Conservation (phyloP, 2,113 vertebrate species). For the Cnemophilus loriae region DNA sequence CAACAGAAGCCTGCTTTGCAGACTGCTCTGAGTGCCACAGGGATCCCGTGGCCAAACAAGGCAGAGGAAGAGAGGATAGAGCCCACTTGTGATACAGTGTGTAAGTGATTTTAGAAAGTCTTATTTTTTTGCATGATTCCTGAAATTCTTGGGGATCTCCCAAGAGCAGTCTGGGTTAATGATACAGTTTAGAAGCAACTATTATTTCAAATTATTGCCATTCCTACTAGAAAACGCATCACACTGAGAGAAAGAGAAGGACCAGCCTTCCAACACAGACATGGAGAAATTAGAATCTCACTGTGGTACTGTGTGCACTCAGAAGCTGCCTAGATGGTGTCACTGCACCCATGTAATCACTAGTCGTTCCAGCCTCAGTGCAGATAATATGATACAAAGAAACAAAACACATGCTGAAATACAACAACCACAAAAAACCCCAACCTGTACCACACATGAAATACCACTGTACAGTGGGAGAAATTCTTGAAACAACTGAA, state of each 20-base stretch:
- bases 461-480: neutral
- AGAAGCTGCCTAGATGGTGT: neutral
- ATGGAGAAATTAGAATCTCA: neutral
- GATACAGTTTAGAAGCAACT: neutral
- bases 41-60: neutral
- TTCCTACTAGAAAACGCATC: neutral
- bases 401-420: neutral
- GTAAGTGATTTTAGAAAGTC: neutral
- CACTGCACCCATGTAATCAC: neutral
- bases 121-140: neutral
- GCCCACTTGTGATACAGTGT: neutral
- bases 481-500: neutral
- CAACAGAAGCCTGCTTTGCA: neutral
- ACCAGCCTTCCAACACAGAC: neutral
- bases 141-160: neutral
- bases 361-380: neutral
- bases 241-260: neutral
- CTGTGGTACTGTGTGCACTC: neutral
- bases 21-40: neutral
- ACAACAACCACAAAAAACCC: neutral
- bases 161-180: neutral
- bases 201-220: neutral
- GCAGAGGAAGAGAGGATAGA: neutral
- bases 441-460: neutral
- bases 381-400: neutral